Base-by-base conservation (phyloP, 2,888 invertebrate genomes). In the Drosophila longiperda region DNA sequence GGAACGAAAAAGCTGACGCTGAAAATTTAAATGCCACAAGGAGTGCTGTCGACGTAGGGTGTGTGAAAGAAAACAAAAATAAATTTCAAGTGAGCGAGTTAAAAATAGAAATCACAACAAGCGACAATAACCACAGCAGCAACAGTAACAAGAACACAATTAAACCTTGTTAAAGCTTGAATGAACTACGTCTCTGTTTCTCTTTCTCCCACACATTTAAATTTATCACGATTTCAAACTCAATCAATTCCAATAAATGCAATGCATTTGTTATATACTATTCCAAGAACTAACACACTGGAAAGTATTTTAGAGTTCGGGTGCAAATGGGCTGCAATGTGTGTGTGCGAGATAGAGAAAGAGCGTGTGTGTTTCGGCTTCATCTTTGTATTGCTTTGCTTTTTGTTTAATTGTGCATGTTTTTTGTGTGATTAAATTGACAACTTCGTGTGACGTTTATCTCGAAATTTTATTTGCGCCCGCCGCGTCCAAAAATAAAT, bases 81-180 rank as follows among this genome's bases (percentile, higher is more conserved):
- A 63, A 49, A 72, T 49, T 73, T 50, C 49, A 76, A 55, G 71
- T 58, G 80, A 65, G 23, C 50, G 34, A 48, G 58, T 76, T 81
- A 83, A 77, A 67, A 77, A 84, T 66, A 87, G 74, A 20, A 52
- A 58, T 38, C 45, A 42, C 52, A 66, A 65, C 64, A 64, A 64
- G 40, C 49, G 36, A 59, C 48, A 40, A 36, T 45, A 34, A 36
- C n/a, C 7, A n/a, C 32, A 50, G n/a, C 38, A 32, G 8, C 54
- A 52, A 42, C 53, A 33, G 45, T 63, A 76, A 79, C 49, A 70
- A 83, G 67, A 73, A 66, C 45, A 60, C 62, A 83, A 82, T 83
- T 73, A 45, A 57, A 52, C 54, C 73, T 70, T 66, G 57, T 77
- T 66, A 34, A 45, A 4, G 7, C 12, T 23, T 26, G 1, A 33